Conservation (phyloP, 2,113 vertebrate species). For the Varanus salvator region DNA sequence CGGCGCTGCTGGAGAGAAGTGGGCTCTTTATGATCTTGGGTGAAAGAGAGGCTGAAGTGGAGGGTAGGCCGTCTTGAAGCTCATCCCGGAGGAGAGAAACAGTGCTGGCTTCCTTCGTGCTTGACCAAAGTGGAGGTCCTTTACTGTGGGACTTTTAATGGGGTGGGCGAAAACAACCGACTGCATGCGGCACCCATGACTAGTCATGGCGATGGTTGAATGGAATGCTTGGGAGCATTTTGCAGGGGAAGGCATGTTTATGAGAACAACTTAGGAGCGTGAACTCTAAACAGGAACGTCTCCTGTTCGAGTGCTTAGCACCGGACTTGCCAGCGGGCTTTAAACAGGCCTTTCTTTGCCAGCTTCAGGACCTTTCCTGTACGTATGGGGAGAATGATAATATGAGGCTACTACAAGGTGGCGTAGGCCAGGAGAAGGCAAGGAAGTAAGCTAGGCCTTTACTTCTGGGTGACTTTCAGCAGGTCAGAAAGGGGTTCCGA, state of each 20-base stretch:
- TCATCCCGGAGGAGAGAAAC: not conserved
- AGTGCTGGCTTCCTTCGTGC: not conserved
- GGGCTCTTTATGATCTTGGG: not conserved
- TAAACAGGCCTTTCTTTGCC: too few species aligned
- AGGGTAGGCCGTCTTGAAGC: not conserved
- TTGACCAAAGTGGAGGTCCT: not conserved
- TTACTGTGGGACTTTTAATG: not conserved
- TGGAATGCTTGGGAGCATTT: not conserved
- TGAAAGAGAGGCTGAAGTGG: not conserved
- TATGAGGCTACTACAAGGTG: too few species aligned
- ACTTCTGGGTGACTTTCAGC: not conserved
- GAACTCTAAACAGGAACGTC: not conserved
- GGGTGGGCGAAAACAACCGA: not conserved
- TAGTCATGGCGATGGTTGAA: not conserved
- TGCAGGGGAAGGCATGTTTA: not conserved
- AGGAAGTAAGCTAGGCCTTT: too few species aligned
- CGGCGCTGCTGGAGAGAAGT: not conserved
- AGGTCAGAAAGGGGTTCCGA: not conserved
- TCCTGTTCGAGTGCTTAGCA: not conserved
- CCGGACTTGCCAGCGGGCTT: not conserved
- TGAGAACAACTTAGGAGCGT: not conserved
- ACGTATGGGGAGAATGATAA: not conserved
- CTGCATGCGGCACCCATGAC: not conserved
- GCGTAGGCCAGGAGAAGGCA: not conserved
- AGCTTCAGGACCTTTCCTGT: too few species aligned